Base-by-base conservation (phyloP, 1,140 invertebrate genomes). In the Drosophila jambulina region DNA sequence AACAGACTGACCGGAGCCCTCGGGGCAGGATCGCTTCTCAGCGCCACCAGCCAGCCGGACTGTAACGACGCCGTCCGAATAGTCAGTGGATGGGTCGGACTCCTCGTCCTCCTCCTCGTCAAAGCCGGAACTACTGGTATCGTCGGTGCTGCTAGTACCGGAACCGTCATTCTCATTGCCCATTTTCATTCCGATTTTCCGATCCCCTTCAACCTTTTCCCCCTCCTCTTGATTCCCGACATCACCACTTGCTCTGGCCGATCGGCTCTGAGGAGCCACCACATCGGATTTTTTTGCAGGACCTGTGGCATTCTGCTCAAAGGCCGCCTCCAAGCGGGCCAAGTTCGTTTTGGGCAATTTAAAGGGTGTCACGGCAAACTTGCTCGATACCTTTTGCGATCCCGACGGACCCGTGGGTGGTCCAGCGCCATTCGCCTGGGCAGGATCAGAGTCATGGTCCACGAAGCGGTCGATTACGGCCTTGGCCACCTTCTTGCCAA, bases 401-500 rank as follows among this genome's bases (percentile, higher is more conserved):
- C 32, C 60, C 27, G 49, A 27, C 15, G 65, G 7, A 3, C 9
- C 25, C 1, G 51, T 29, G 38, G 32, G 2, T 5, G 12, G 21
- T 21, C 42, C 36, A 32, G 21, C 27, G 4, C 12, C 48, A 56
- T n/a, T 80, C 51, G 13, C 57, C 60, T 19, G 56, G 0, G 34
- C 17, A 3, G 36, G 63, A 48, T 74, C 68, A 0, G 49, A 7
- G 9, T 68, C 68, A 12, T 61, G 51, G 19, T 85, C 81, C 51
- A 76, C 61, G 1, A 90, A 42, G 43, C 80, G 75, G 0, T 85
- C 57, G 54, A 91, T 79, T 0, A 91, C 36, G 0, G 80, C 67
- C 53, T 87, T 91, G 7, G 87, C 63, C 21, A 79, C 70, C 29
- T 82, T 75, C 48, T 87, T 91, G 9, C 80, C 88, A 57, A 91